Conservation (phyloP, 2,797 vertebrate species). For the Channallabes apus region DNA sequence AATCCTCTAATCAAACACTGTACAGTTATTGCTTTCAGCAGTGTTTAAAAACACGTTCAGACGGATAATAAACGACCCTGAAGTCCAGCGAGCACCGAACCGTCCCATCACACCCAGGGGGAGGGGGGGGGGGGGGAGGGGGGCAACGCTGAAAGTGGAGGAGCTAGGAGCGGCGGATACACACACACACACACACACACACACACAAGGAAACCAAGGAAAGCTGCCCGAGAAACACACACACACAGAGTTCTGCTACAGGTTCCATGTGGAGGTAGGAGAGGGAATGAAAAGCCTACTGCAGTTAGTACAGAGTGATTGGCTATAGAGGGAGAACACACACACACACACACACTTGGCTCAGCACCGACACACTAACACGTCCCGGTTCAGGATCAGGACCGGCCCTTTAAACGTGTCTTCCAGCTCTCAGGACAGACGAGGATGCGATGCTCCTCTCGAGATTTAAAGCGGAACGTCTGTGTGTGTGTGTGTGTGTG, state of each 20-base stretch:
- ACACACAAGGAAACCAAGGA: neutral
- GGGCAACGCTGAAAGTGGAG: conserved; percentile 9
- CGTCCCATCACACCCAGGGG: neutral
- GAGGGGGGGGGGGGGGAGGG: conserved; percentile 3
- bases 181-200: neutral
- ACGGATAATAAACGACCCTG: conserved; percentile 12
- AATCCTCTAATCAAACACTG: conserved; percentile 33
- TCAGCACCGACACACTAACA: neutral
- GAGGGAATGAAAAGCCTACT: conserved; percentile 6
- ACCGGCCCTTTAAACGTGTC: neutral
- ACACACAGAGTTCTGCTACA: conserved; percentile 38
- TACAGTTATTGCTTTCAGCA: conserved; percentile 59
- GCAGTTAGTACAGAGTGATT: neutral
- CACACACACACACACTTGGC: too few relatives aligned
- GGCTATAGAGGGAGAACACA: neutral
- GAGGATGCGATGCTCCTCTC: neutral
- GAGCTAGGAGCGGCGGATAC: neutral
- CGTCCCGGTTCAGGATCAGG: neutral
- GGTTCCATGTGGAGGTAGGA: conserved; percentile 44
- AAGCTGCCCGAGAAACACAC: conserved; percentile 26
- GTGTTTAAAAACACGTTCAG: conserved; percentile 29
- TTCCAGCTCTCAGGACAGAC: neutral
- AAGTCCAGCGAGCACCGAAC: neutral
- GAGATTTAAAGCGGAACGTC: too few relatives aligned
- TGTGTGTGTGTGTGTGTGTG: too few relatives aligned